Percentiles rank a stretch among this genome's conserved stretches.
Conservation (phyloP, 2,888 invertebrate genomes). For the Drosophila paramelanica region DNA sequence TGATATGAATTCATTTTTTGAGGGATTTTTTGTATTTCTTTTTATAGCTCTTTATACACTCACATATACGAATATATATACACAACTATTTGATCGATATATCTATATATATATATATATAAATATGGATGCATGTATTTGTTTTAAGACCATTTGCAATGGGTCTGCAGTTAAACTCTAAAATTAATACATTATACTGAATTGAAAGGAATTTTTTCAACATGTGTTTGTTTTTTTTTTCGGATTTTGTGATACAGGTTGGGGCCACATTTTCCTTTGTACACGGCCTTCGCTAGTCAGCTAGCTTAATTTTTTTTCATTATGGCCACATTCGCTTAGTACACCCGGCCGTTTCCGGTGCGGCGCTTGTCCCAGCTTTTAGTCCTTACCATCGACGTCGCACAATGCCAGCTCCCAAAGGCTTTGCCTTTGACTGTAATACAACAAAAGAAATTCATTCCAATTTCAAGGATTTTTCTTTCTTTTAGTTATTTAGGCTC, state of each 20-base stretch:
- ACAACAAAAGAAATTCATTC: conserved; percentile 45
- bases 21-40: conserved; percentile 18
- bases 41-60: conserved; percentile 34
- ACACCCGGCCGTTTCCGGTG: conserved; percentile 48
- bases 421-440: conserved; percentile 54
- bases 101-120: conserved; percentile 19
- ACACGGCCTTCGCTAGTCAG: conserved; percentile 37
- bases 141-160: conserved; percentile 62
- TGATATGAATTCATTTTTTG: conserved; percentile 69
- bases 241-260: conserved; percentile 30
- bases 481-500: neutral
- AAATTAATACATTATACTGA: conserved; percentile 64
- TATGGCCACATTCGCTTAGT: conserved; percentile 56
- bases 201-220: conserved; percentile 27
- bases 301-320: conserved; percentile 72
- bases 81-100: conserved; percentile 10
- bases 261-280: conserved; percentile 52
- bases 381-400: conserved; percentile 58
- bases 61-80: conserved; percentile 19
- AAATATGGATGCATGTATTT: conserved; percentile 32
- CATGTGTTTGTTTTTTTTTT: neutral
- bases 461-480: conserved; percentile 13
- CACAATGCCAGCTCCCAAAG: conserved; percentile 54
- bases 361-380: conserved; percentile 38
- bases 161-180: conserved; percentile 66